Percentiles rank a stretch among this genome's conserved stretches.
phyloP scores from a whole-genome alignment of 2,888 invertebrate species.

The Proisotoma minuta region DNA sequence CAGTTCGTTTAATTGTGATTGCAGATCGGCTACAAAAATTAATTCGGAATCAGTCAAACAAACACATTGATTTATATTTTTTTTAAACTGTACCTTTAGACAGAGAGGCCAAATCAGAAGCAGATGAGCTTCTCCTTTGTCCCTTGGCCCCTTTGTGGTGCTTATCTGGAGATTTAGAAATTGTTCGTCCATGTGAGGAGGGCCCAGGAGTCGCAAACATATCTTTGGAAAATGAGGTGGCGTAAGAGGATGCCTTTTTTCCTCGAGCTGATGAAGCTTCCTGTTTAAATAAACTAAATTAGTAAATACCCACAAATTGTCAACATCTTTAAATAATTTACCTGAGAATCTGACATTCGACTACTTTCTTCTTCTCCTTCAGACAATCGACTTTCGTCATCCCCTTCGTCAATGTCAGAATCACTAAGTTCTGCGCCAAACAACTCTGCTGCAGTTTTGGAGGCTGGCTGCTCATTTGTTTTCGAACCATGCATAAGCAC shows the following conservation, averaged over 20 bases:
- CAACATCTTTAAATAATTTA: neutral
- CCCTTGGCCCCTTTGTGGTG: neutral
- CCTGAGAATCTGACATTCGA: slow-evolving; percentile 40
- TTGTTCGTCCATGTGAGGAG: neutral
- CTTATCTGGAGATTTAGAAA: slow-evolving; percentile 8
- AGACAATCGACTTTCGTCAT: slow-evolving; percentile 41
- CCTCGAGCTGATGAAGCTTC: slow-evolving; percentile 7
- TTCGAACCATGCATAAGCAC: slow-evolving; percentile 46
- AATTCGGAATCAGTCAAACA: too few species aligned
- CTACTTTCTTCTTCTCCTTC: slow-evolving; percentile 32
- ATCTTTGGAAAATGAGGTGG: slow-evolving; percentile 39
- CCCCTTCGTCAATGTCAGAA: slow-evolving; percentile 53
- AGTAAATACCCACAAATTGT: neutral
- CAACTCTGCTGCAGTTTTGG: slow-evolving; percentile 50
- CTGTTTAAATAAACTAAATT: slow-evolving; percentile 11
- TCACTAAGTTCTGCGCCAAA: slow-evolving; percentile 91
- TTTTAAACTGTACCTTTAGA: neutral
- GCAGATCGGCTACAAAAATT: slow-evolving; percentile 48
- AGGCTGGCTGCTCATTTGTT: slow-evolving; percentile 42
- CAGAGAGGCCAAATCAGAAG: neutral
- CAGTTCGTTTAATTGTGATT: slow-evolving; percentile 63
- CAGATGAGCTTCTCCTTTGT: neutral
- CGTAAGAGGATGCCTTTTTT: slow-evolving; percentile 19
- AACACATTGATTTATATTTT: too few species aligned
- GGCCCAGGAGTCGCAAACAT: slow-evolving; percentile 33